Evolutionary conservation across 2,888 invertebrate species (phyloP), one percentile per base, ranked within the genome.

Genomic region (Venustoraphidia nigricollis): DNA sequence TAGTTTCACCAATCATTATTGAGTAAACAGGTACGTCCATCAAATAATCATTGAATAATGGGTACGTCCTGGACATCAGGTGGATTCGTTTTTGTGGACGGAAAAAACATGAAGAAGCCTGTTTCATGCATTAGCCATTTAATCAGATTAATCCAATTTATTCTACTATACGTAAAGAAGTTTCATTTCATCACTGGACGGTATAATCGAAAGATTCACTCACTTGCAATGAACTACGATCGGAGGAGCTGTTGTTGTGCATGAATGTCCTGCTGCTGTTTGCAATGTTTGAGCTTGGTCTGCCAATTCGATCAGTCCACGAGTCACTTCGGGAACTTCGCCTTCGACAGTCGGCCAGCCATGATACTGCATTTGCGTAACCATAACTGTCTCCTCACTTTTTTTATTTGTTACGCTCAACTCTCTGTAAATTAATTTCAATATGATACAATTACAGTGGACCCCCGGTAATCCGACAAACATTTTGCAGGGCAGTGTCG

Each of bases 331-430:
- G 53, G 90, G 89, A 64, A 91, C 89, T 72, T 87, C 86, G 41
- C 87, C 88, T 58, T 85, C 83, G 52, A 88, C 89, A 49, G 89
- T 89, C 40, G 89, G 89, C 91, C 91, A 92, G 48, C 90, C 91
- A 62, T 90, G 86, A 69, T 91, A 91, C 67, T 91, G 91, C 64
- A 90, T 81, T 63, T 91, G 91, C 46, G 82, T 83, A 17, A 85
- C 88, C 56, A 75, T 75, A 52, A 76, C 74, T 56, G 75, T 83
- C 56, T 85, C 83, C 46, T 86, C 84, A 59, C 79, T 83, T 73
- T 89, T 66, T 34, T 49, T 50, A 53, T 63, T 65, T 53, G 63
- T 66, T 39, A 68, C 62, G 48, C 60, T 64, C 59, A 68, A 62
- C 54, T 68, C 67, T 36, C 47, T 42, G 27, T 14, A n/a, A 42